Conservation (phyloP, 1,140 invertebrate genomes). For the Bombyx mandarina region DNA sequence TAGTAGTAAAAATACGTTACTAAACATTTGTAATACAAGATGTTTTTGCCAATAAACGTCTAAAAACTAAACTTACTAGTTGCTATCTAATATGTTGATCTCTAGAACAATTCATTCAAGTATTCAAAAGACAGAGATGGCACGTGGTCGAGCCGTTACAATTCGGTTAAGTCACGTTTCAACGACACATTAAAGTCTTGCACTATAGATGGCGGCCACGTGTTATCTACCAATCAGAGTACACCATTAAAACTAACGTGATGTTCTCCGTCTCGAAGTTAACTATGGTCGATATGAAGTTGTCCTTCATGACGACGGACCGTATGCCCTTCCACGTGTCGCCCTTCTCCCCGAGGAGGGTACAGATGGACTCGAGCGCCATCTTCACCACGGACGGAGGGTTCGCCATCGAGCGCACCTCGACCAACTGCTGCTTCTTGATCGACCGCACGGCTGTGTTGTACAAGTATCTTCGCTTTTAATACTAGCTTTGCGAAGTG, state of each 20-base stretch:
- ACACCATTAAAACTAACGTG: slow-evolving; percentile 75
- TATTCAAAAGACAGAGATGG: not conserved
- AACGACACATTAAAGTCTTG: too few relatives aligned
- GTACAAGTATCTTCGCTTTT: slow-evolving; percentile 30
- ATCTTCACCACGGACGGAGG: slow-evolving; percentile 94
- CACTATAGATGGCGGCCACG: too few relatives aligned
- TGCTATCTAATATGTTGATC: slow-evolving; percentile 24
- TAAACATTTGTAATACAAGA: slow-evolving; percentile 21
- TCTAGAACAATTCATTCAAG: slow-evolving; percentile 4
- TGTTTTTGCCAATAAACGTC: slow-evolving; percentile 66
- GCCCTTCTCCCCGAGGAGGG: slow-evolving; percentile 91
- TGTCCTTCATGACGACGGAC: slow-evolving; percentile 94
- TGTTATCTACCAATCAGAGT: too few relatives aligned
- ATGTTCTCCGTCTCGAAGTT: slow-evolving; percentile 97
- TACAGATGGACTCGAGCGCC: slow-evolving; percentile 95
- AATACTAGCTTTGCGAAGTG: slow-evolving; percentile 16
- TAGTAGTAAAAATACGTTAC: slow-evolving; percentile 29
- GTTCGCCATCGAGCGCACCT: slow-evolving; percentile 95
- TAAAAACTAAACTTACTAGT: slow-evolving; percentile 12
- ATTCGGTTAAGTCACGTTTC: too few relatives aligned
- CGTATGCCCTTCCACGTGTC: slow-evolving; percentile 96
- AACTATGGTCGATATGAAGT: slow-evolving; percentile 98
- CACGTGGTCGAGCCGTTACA: not conserved
- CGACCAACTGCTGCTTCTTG: slow-evolving; percentile 96
- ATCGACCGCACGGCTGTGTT: slow-evolving; percentile 93